phyloP scores from a whole-genome alignment of 2,888 invertebrate species.

The Dastarcus helophoroides region DNA sequence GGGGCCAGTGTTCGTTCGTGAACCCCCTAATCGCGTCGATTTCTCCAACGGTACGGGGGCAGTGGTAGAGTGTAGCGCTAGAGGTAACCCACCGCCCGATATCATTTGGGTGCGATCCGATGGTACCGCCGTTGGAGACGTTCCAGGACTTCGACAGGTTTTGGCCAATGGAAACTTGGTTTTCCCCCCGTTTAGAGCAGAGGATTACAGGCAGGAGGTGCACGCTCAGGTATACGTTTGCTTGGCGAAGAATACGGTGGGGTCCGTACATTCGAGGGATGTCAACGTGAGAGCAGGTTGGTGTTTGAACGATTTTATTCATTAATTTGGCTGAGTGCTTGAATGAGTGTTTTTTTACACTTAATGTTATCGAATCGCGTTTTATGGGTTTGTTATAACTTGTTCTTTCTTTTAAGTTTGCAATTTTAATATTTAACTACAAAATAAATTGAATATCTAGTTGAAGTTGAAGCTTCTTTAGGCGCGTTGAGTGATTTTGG shows the following conservation, averaged over 20 bases:
- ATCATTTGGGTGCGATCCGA: slow-evolving; percentile 89
- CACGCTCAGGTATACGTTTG: slow-evolving; percentile 92
- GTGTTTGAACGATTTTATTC: too few species aligned
- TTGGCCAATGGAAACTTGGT: slow-evolving; percentile 85
- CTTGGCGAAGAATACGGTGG: slow-evolving; percentile 78
- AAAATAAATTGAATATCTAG: too few species aligned
- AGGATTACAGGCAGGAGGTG: slow-evolving; percentile 86
- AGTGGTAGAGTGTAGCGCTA: slow-evolving; percentile 82
- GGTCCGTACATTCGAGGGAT: slow-evolving; percentile 81
- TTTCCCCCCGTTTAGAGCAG: slow-evolving; percentile 88
- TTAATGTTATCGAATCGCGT: too few species aligned
- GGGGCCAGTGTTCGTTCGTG: slow-evolving; percentile 85
- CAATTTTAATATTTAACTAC: too few species aligned
- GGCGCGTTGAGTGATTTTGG: too few species aligned
- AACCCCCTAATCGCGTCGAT: slow-evolving; percentile 84
- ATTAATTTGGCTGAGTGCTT: too few species aligned
- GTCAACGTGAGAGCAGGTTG: slow-evolving; percentile 95
- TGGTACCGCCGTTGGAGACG: slow-evolving; percentile 83
- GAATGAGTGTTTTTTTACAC: too few species aligned
- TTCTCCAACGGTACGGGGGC: slow-evolving; percentile 92
- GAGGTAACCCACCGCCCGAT: slow-evolving; percentile 81
- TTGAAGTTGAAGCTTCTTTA: too few species aligned
- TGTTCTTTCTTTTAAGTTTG: too few species aligned
- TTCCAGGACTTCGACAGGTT: slow-evolving; percentile 60
- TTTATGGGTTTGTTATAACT: too few species aligned